A percentile compares a stretch with the other conserved stretches of the same genome.
phyloP scores from a whole-genome alignment of 2,797 vertebrate genomes.

The Artibeus jamaicensis region DNA sequence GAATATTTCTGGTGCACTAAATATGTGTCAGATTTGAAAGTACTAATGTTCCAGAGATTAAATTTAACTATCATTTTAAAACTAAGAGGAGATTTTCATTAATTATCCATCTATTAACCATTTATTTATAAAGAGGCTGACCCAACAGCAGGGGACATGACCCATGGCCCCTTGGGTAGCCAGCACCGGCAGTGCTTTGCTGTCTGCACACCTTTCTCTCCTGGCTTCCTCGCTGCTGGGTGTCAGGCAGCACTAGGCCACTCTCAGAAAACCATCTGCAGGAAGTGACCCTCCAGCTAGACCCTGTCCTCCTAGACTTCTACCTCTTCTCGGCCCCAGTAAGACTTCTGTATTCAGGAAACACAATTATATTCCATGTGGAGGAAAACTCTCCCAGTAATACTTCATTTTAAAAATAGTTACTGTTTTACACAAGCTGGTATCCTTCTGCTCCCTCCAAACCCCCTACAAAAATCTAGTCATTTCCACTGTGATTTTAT shows the following conservation, averaged over 20 bases:
- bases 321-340: background rate
- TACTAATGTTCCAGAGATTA: background rate
- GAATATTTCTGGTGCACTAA: background rate
- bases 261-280: background rate
- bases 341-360: background rate
- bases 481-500: background rate
- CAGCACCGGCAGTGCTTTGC: no score
- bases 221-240: background rate
- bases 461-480: background rate
- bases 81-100: background rate
- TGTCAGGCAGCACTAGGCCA: background rate
- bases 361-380: background rate
- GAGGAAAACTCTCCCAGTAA: background rate
- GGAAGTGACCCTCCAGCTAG: background rate
- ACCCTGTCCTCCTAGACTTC: background rate
- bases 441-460: background rate
- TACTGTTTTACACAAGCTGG: background rate
- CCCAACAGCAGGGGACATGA: background rate
- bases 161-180: accelerated
- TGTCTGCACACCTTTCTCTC: background rate
- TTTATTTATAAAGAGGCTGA: background rate
- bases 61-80: background rate
- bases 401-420: background rate
- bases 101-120: background rate
- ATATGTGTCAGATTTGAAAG: background rate